phyloP scores from a whole-genome alignment of 1,140 invertebrate species.

The Tetramorium simillimum region DNA sequence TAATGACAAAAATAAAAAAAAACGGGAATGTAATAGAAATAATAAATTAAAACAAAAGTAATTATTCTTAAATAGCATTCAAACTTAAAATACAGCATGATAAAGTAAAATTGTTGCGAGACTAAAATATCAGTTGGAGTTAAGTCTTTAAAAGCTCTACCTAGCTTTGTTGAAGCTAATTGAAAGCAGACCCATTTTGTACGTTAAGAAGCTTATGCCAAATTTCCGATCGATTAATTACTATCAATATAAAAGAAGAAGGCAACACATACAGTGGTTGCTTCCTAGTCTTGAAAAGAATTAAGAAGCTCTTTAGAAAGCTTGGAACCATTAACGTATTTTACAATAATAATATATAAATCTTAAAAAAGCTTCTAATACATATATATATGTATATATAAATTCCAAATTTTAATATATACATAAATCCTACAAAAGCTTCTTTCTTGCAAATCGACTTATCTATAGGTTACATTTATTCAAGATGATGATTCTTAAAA shows the following conservation, averaged over 20 bases:
- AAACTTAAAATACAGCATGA: not conserved
- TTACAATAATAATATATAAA: not conserved
- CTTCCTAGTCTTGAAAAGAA: conserved; percentile 4
- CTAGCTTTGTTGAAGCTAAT: conserved; percentile 58
- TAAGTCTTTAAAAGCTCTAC: conserved; percentile 42
- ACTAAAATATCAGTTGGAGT: conserved; percentile 28
- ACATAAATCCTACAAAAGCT: too few relatives aligned
- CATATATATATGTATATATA: too few relatives aligned
- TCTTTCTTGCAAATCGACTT: too few relatives aligned
- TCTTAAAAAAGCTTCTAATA: too few relatives aligned
- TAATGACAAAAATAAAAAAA: not conserved
- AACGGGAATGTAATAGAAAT: too few relatives aligned
- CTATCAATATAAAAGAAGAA: conserved; percentile 57
- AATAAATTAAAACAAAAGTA: conserved; percentile 8
- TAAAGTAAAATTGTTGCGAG: conserved; percentile 6
- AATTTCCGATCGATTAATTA: conserved; percentile 70
- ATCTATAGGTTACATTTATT: too few relatives aligned
- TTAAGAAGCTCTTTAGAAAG: conserved; percentile 39
- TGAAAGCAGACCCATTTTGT: conserved; percentile 60
- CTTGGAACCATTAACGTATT: conserved; percentile 21
- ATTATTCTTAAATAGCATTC: not conserved
- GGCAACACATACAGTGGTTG: not conserved
- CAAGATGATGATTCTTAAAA: too few relatives aligned
- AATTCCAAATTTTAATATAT: too few relatives aligned
- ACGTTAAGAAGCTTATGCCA: conserved; percentile 65